Base-by-base conservation (phyloP, 2,888 invertebrate genomes). In the Tromatobia lineatoria region DNA sequence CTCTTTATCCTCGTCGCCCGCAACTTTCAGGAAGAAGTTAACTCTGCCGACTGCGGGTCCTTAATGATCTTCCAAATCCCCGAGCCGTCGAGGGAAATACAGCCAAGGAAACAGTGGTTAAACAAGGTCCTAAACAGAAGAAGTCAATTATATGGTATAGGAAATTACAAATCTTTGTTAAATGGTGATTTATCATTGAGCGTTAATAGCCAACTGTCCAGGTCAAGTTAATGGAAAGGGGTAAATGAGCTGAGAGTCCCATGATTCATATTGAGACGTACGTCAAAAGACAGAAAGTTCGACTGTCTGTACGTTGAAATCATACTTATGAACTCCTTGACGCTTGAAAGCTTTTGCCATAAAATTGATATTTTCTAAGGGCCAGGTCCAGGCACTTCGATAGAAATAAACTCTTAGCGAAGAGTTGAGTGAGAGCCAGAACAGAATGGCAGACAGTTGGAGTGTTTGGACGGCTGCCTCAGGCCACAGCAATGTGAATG, bases 401-500 rank as follows among this genome's bases (percentile, higher is more conserved):
- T 75, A 45, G 61, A 76, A 50, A 71, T 71, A 25, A 78, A 73
- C 34, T 79, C 69, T 64, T 18, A 64, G 18, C n/a, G 57, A 75
- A 74, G 73, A 29, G 74, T 75, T 54, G 50, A 66, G 69, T 57
- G 54, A 54, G 54, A 11, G 11, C 23, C 54, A 13, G 23, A 67
- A 29, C 42, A 8, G 52, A 67, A 59, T 25, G 50, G 54, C 64
- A 74, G 80, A 66, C 61, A 25, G 45, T 76, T 61, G 29, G 85
- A 88, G 86, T 86, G 86, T 89, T 89, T 85, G 88, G 70, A 70
- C 83, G 79, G 75, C 80, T 75, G 82, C 87, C 87, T 54, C 23
- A 82, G 83, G 83, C 80, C 70, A 82, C 67, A 83, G 86, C 87
- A 88, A 73, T 87, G 61, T 61, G 88, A 90, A 90, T 90, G 89